A percentile compares a stretch with the other conserved stretches of the same genome.
phyloP scores from a whole-genome alignment of 2,113 vertebrate species.

The Noctilio leporinus region DNA sequence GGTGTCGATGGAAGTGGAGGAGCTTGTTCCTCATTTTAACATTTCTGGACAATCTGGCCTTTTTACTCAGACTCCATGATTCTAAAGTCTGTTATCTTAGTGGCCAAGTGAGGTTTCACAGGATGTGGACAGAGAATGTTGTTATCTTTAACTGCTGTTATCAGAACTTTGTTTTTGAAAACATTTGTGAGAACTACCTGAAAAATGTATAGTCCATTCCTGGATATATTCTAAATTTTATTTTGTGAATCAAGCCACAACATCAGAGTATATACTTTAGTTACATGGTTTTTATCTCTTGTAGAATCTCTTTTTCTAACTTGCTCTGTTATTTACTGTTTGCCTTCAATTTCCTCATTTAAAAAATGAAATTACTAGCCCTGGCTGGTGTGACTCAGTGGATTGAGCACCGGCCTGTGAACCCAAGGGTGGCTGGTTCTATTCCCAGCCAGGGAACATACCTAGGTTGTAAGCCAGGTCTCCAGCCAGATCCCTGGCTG shows the following conservation, averaged over 20 bases:
- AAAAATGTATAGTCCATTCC: neutral
- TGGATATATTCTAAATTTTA: neutral
- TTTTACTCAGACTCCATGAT: neutral
- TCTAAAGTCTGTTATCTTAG: constrained; percentile 9
- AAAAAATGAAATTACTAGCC: neutral
- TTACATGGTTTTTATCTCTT: neutral
- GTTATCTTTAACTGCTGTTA: neutral
- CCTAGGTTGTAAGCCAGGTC: too few species aligned
- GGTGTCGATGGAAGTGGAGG: neutral
- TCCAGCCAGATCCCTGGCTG: too few species aligned
- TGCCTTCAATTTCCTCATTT: neutral
- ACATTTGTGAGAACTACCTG: neutral
- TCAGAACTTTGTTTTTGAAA: neutral
- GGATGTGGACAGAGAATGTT: neutral
- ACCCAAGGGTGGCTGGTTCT: too few species aligned
- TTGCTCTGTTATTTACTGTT: neutral
- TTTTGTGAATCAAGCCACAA: neutral
- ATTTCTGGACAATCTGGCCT: neutral
- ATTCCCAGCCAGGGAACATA: too few species aligned
- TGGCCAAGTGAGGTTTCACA: neutral
- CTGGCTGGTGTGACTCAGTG: too few species aligned
- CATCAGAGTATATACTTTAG: neutral
- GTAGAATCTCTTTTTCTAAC: neutral
- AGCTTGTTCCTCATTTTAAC: neutral
- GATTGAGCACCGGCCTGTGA: too few species aligned